Base-by-base conservation (phyloP, 1,140 invertebrate species). In the Lanistes nyassanus region DNA sequence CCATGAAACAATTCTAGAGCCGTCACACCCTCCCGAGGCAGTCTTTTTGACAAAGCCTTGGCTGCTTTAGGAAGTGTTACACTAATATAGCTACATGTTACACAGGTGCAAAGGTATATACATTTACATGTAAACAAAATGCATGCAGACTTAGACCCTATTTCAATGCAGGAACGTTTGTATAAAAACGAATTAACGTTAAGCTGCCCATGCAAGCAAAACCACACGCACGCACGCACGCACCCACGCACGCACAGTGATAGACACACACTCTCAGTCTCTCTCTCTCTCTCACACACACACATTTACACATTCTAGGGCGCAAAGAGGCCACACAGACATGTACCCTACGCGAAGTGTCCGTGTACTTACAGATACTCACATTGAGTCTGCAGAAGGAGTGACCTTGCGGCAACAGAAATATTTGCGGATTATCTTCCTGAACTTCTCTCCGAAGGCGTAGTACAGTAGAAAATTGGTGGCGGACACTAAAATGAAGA, bases 381-480 rank as follows among this genome's bases (percentile, higher is more conserved):
- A 72, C 70, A 72, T 72, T 4, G 70, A 60, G 55, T 72, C 37
- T 4, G 21, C 70, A 9, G 68, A 56, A n/a, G 29, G 60, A 56
- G 29, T 26, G 31, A 37, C 23, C 5, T 19, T 67, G 2, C 34
- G 16, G 29, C 74, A 76, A 58, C 75, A 76, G 37, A 71, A 29
- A 21, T 56, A n/a, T n/a, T 42, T 56, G 3, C 62, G n/a, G 37
- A 76, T 76, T 55, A 71, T 71, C 37, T 62, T 62, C 39, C 67
- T 58, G 69, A 76, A 70, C n/a, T 62, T 67, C 51, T 76, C 55
- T 9, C 69, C 67, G 67, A 76, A 76, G 60, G 74, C 74, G 53
- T 75, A 75, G 65, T 75, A 75, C 62, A 75, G 74, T 65, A 75
- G 74, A 31, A 75, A 75, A 34, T 75, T 75, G 51, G 74, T 76